Conservation (phyloP, 2,888 invertebrate genomes). For the Drosophila fulvimacula region DNA sequence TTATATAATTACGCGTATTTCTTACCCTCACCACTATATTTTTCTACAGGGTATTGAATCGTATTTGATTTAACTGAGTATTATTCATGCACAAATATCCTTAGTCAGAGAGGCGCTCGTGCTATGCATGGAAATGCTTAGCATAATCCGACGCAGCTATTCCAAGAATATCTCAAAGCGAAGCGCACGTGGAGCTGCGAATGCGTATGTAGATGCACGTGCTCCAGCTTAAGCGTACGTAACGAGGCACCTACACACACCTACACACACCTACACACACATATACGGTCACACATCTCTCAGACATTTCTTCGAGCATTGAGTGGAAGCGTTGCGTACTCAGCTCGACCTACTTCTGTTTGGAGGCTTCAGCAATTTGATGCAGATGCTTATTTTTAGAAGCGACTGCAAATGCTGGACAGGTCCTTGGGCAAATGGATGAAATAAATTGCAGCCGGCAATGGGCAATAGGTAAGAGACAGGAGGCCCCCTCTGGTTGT, state of each 20-base stretch:
- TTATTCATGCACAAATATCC: neutral
- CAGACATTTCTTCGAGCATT: neutral
- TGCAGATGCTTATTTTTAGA: slow-evolving; percentile 23
- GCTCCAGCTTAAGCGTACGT: slow-evolving; percentile 28
- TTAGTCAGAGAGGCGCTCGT: neutral
- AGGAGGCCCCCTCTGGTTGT: neutral
- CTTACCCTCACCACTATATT: no score
- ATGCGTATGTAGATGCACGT: slow-evolving; percentile 39
- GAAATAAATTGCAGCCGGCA: slow-evolving; percentile 12
- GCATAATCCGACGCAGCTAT: slow-evolving; percentile 7
- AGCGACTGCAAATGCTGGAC: slow-evolving; percentile 4
- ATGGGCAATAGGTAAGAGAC: slow-evolving; percentile 13
- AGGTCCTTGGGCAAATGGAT: slow-evolving; percentile 27
- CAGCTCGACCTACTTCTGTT: slow-evolving; percentile 55
- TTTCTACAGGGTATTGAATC: neutral
- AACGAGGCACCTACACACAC: slow-evolving; percentile 8
- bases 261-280: neutral
- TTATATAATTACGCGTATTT: no score
- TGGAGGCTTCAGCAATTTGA: slow-evolving; percentile 1
- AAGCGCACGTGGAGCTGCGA: slow-evolving; percentile 31
- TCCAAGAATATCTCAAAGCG: slow-evolving; percentile 33
- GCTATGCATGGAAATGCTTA: slow-evolving; percentile 19
- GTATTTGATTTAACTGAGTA: neutral
- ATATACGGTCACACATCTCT: neutral
- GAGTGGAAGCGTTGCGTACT: slow-evolving; percentile 39